Percentiles rank a stretch among this genome's conserved stretches.
phyloP scores from a whole-genome alignment of 2,113 vertebrate species.

The Bos taurus region ARS-UCD2.0 NC_037350.1:20416501-20417000 shows the following conservation, averaged over 20 bases:
- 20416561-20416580: background rate
- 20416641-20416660: background rate
- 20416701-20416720: background rate
- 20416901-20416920: too few species aligned
- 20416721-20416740: background rate
- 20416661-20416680: background rate
- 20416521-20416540: background rate
- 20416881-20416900: background rate
- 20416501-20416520: background rate
- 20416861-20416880: background rate
- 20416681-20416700: background rate
- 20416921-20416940: too few species aligned
- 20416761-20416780: background rate
- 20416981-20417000: background rate
- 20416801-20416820: background rate
- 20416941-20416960: too few species aligned
- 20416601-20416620: background rate
- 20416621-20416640: background rate
- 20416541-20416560: background rate
- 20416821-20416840: background rate
- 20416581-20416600: background rate
- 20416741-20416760: background rate
- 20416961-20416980: background rate
- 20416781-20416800: background rate
- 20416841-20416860: background rate